Conservation (phyloP, 2,113 vertebrate genomes). For the Misgurnus anguillicaudatus region DNA sequence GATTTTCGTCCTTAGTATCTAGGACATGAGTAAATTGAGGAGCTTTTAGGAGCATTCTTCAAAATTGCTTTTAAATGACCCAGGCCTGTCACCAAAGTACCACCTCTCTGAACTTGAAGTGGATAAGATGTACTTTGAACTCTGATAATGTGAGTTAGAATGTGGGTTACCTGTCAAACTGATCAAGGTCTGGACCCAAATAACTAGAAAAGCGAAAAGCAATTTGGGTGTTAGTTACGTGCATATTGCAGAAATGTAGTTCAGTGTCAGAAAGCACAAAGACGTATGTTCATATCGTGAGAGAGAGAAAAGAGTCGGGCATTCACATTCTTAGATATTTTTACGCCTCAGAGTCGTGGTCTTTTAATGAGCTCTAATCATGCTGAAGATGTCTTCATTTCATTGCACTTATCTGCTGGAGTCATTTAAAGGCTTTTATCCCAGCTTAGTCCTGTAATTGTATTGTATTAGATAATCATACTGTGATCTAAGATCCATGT, state of each 20-base stretch:
- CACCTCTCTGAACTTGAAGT: background rate
- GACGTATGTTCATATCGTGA: too few relatives aligned
- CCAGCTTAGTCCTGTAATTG: conserved; percentile 13
- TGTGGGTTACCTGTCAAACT: conserved; percentile 24
- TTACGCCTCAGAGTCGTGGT: conserved; percentile 27
- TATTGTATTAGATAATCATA: conserved; percentile 14
- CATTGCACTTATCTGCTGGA: conserved; percentile 32
- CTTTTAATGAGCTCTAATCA: conserved; percentile 24
- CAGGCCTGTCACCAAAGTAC: background rate
- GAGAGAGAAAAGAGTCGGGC: background rate
- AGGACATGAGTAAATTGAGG: background rate
- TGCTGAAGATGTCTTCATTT: conserved; percentile 17
- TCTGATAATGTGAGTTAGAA: background rate
- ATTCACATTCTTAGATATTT: conserved; percentile 1
- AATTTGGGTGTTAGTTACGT: background rate
- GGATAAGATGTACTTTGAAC: background rate
- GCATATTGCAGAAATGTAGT: background rate
- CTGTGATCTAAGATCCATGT: background rate
- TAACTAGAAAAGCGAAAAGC: background rate
- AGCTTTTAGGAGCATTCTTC: background rate
- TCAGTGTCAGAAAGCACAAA: background rate
- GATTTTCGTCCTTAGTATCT: background rate
- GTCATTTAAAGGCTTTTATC: conserved; percentile 41
- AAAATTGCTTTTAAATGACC: conserved; percentile 19
- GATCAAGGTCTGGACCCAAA: background rate